Percentiles rank a stretch among this genome's conserved stretches.
phyloP scores from a whole-genome alignment of 2,888 invertebrate species.

The Autographa pulchrina region DNA sequence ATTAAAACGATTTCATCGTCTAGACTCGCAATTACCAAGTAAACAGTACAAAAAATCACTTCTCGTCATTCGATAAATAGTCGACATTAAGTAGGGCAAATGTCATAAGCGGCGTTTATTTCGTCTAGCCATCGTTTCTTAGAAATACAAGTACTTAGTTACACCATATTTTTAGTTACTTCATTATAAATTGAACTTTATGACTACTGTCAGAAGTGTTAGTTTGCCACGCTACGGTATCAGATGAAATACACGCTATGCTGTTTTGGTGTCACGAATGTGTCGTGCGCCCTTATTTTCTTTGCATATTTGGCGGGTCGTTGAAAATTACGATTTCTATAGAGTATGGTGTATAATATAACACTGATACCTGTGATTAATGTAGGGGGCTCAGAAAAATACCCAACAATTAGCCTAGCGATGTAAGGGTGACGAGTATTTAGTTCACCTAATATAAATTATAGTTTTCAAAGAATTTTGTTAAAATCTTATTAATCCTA shows the following conservation, averaged over 20 bases:
- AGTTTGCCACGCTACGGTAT: slow-evolving; percentile 39
- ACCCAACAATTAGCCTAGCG: too few relatives aligned
- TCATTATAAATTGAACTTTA: slow-evolving; percentile 63
- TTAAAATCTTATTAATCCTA: too few relatives aligned
- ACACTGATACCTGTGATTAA: slow-evolving; percentile 14
- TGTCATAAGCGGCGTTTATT: slow-evolving; percentile 72
- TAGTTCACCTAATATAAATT: too few relatives aligned
- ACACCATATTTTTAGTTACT: slow-evolving; percentile 54
- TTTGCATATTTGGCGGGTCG: slow-evolving; percentile 59
- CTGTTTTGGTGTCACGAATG: slow-evolving; percentile 80
- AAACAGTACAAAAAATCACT: slow-evolving; percentile 45
- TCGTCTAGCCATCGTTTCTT: slow-evolving; percentile 75
- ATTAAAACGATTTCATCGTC: slow-evolving; percentile 37
- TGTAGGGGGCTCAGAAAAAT: not conserved
- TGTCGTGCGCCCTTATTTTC: slow-evolving; percentile 82
- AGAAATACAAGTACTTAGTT: slow-evolving; percentile 57
- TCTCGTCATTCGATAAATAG: slow-evolving; percentile 58
- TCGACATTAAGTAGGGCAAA: slow-evolving; percentile 54
- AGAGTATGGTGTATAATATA: slow-evolving; percentile 17
- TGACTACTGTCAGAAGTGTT: slow-evolving; percentile 45
- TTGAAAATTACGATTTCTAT: slow-evolving; percentile 41
- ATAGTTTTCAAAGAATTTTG: too few relatives aligned
- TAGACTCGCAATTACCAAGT: slow-evolving; percentile 44
- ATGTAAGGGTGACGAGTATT: too few relatives aligned
- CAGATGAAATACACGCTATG: slow-evolving; percentile 72